Percentiles rank a stretch among this genome's conserved stretches.
These are phyloP conservation scores for Zaprionus gabonicus DNA, from an alignment of 1,140 invertebrate genomes.

Conservation along the genomic window DNA sequence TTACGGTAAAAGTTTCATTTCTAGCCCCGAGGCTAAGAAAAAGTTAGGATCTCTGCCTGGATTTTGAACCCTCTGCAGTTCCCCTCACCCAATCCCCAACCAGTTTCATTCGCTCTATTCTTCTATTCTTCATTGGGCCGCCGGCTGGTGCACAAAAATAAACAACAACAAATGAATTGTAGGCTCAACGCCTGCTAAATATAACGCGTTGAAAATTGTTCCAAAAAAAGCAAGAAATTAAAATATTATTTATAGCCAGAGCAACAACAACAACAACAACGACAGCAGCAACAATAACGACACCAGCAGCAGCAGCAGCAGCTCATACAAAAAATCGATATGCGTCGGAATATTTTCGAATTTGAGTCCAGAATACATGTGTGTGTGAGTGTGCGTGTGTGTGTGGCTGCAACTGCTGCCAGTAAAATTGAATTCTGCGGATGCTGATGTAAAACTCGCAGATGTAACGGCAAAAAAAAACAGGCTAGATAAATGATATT, in stretches of 20 bases:
- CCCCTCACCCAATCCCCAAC: background rate
- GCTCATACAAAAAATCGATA: conserved; percentile 58
- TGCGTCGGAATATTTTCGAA: conserved; percentile 64
- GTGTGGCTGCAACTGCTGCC: conserved; percentile 28
- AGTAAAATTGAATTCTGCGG: conserved; percentile 33
- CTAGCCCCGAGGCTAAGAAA: conserved; percentile 33
- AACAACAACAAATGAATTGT: conserved; percentile 77
- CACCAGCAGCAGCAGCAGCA: conserved; percentile 17
- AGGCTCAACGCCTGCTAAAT: conserved; percentile 74
- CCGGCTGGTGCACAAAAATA: conserved; percentile 57
- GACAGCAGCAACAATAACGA: conserved; percentile 10
- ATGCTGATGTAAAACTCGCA: conserved; percentile 64
- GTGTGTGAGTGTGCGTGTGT: background rate
- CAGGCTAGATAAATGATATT: conserved; percentile 59
- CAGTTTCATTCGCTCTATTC: background rate
- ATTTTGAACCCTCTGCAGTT: background rate
- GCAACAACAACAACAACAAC: conserved; percentile 23
- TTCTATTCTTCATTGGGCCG: conserved; percentile 19
- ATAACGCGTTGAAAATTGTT: conserved; percentile 71
- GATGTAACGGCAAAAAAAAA: conserved; percentile 51
- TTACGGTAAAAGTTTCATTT: conserved; percentile 54
- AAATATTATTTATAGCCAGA: conserved; percentile 78
- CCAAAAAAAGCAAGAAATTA: conserved; percentile 78
- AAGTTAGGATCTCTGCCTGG: conserved; percentile 44
- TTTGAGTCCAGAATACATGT: conserved; percentile 48